Percentiles rank a stretch among this genome's conserved stretches.
These are phyloP conservation scores for Caiman crocodilus DNA, from an alignment of 2,797 vertebrate species.

Conservation along the genomic window DNA sequence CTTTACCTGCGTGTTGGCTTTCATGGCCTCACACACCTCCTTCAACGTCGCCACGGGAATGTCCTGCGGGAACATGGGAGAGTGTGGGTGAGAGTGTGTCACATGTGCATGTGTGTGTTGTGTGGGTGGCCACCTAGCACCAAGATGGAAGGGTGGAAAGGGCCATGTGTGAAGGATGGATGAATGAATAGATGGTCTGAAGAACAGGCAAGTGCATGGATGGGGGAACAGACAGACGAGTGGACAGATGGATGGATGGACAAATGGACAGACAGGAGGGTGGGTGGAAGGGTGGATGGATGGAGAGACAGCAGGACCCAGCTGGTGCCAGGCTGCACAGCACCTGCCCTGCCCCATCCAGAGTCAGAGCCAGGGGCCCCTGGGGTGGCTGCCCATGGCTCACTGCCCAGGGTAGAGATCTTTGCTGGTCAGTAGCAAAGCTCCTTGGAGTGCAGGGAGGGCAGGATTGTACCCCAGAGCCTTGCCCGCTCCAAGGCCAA, in stretches of 20 bases:
- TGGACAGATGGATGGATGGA: too few relatives aligned
- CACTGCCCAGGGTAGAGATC: too few relatives aligned
- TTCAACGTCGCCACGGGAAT: constrained; percentile 92
- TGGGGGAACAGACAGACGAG: too few relatives aligned
- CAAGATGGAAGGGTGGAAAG: not conserved
- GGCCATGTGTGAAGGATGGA: not conserved
- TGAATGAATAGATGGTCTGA: not conserved
- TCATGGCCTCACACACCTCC: constrained; percentile 92
- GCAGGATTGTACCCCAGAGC: not conserved
- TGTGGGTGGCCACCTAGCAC: not conserved
- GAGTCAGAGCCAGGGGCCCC: too few relatives aligned
- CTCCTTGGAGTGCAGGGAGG: too few relatives aligned
- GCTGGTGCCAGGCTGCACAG: not conserved
- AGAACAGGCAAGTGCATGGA: not conserved
- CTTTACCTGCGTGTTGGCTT: constrained; percentile 89
- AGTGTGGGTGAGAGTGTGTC: not conserved
- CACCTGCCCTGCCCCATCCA: not conserved
- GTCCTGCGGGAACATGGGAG: constrained; percentile 81
- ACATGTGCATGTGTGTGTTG: not conserved
- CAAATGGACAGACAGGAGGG: not conserved
- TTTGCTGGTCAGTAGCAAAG: too few relatives aligned
- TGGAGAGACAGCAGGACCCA: not conserved
- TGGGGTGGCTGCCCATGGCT: too few relatives aligned
- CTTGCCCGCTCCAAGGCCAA: not conserved
- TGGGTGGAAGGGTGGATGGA: not conserved